Conservation (phyloP, 2,888 invertebrate genomes). For the Drosophila stalkeri region DNA sequence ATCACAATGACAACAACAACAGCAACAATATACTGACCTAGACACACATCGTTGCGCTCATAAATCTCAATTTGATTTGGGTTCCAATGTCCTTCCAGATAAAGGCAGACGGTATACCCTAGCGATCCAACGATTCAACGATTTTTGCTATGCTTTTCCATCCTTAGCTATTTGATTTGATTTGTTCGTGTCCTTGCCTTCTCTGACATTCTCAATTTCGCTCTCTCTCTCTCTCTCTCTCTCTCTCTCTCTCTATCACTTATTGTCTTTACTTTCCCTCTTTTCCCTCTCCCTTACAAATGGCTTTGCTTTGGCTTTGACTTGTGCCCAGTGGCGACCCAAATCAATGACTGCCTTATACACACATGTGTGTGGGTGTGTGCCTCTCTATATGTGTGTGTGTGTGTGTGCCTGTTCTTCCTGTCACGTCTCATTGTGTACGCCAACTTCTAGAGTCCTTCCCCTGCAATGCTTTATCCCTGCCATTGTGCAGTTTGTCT, state of each 20-base stretch:
- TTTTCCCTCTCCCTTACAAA: no score
- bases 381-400: slow-evolving; percentile 1
- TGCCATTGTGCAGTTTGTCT: slow-evolving; percentile 44
- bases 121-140: slow-evolving; percentile 31
- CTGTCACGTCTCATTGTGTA: slow-evolving; percentile 62
- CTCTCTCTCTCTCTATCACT: slow-evolving; percentile 2
- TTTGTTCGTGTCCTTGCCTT: slow-evolving; percentile 48
- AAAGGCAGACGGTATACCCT: slow-evolving; percentile 19
- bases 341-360: slow-evolving; percentile 42
- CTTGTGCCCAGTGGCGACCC: slow-evolving; percentile 48
- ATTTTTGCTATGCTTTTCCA: slow-evolving; percentile 43
- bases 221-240: not conserved
- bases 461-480: not conserved
- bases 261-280: not conserved
- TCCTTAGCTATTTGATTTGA: slow-evolving; percentile 69
- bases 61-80: slow-evolving; percentile 82
- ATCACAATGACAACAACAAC: slow-evolving; percentile 7
- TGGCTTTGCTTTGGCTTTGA: slow-evolving; percentile 39
- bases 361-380: slow-evolving; percentile 13
- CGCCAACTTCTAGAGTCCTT: slow-evolving; percentile 9
- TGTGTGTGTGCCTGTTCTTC: slow-evolving; percentile 7
- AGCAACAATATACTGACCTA: slow-evolving; percentile 53
- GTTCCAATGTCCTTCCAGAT: slow-evolving; percentile 51
- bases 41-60: slow-evolving; percentile 75
- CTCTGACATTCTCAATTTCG: not conserved